Evolutionary conservation across 2,888 invertebrate species (phyloP).

Genomic region (Apotomis turbidana): DNA sequence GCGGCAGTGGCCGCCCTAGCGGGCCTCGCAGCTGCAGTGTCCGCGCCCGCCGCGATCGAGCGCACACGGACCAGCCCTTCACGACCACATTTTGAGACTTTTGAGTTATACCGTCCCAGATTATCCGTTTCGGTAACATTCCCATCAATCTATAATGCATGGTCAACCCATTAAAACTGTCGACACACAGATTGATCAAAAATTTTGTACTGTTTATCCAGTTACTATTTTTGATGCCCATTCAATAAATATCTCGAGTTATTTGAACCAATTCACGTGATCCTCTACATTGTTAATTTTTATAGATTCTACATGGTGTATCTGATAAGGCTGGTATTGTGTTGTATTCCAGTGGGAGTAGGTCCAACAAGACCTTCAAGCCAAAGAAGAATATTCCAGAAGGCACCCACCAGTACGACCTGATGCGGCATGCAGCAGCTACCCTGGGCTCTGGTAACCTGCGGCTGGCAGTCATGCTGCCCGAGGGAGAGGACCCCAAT

Average conservation of each 20-base stretch:
- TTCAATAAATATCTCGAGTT: background rate
- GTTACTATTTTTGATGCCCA: conserved; percentile 7
- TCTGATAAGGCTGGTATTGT: conserved; percentile 1
- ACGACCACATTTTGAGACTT: conserved; percentile 20
- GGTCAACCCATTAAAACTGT: background rate
- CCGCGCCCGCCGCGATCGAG: conserved; percentile 14
- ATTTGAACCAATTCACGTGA: background rate
- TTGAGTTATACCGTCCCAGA: conserved; percentile 21
- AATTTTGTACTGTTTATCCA: conserved; percentile 17
- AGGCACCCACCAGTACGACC: conserved; percentile 98
- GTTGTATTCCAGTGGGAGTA: conserved; percentile 87
- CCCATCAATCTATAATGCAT: background rate
- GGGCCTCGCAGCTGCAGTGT: conserved; percentile 42
- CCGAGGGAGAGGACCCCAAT: conserved; percentile 99
- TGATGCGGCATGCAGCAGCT: conserved; percentile 99
- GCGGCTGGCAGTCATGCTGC: conserved; percentile 96
- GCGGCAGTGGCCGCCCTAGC: conserved; percentile 40
- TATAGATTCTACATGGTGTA: background rate
- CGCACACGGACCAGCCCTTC: conserved; percentile 20
- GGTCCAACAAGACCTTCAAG: conserved; percentile 98
- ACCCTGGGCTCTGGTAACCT: conserved; percentile 99
- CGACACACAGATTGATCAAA: background rate
- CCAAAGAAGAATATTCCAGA: conserved; percentile 99
- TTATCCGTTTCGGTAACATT: conserved; percentile 23
- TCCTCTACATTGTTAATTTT: background rate